A percentile compares a stretch with the other conserved stretches of the same genome.
Evolutionary conservation across 2,888 invertebrate genomes (phyloP).

Genomic region (Myathropa florea): DNA sequence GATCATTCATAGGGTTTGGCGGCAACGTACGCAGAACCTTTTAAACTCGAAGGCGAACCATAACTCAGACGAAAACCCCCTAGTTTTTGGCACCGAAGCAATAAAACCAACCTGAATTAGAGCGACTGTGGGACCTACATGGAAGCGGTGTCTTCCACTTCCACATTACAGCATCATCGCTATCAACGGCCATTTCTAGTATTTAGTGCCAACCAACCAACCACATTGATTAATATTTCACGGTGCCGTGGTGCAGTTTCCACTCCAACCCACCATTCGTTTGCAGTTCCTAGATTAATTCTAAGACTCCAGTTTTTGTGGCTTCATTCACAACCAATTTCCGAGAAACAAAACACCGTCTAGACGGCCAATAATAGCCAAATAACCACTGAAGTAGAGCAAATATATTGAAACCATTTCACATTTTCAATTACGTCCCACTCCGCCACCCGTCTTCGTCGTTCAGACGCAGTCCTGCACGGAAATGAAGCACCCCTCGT

Average conservation of each 20-base stretch:
- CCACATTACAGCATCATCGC: no score
- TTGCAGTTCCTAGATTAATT: background rate
- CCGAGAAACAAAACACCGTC: background rate
- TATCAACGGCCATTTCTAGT: background rate
- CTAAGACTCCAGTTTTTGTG: background rate
- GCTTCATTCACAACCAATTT: background rate
- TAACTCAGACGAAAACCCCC: no score
- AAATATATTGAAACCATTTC: constrained; percentile 4
- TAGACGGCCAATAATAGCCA: constrained; percentile 9
- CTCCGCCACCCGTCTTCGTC: background rate
- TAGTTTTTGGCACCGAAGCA: no score
- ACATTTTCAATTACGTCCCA: constrained; percentile 24
- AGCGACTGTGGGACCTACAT: no score
- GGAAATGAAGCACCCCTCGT: background rate
- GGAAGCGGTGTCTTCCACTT: no score
- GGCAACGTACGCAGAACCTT: no score
- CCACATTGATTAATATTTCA: background rate
- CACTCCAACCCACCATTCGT: background rate
- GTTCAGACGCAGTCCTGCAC: background rate
- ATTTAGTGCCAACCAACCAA: background rate
- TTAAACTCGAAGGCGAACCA: no score
- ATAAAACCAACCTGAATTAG: no score
- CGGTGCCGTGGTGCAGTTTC: background rate
- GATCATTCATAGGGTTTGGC: no score
- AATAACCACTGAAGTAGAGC: background rate